A percentile compares a stretch with the other conserved stretches of the same genome.
phyloP scores from a whole-genome alignment of 92 coral and sea anemone species.

The Zoanthus sociatus region DNA sequence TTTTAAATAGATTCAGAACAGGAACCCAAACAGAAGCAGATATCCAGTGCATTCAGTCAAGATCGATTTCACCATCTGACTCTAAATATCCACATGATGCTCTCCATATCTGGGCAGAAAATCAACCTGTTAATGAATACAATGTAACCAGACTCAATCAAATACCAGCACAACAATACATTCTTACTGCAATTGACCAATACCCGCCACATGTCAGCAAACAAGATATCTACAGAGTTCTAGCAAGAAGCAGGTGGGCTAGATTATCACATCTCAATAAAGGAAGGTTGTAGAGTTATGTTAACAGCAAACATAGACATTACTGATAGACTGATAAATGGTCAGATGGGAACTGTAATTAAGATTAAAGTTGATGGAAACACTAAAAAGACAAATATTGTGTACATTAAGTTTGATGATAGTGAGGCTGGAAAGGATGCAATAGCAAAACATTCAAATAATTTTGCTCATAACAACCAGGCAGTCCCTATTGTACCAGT shows the following conservation, averaged over 20 bases:
- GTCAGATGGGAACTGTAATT: constrained; percentile 74
- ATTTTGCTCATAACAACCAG: constrained; percentile 42
- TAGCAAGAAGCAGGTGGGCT: constrained; percentile 72
- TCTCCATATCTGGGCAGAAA: constrained; percentile 61
- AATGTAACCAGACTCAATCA: constrained; percentile 11
- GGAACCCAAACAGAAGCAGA: constrained; percentile 62
- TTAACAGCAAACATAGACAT: constrained; percentile 61
- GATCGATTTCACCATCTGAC: constrained; percentile 52
- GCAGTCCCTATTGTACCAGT: constrained; percentile 68
- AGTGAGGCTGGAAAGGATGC: constrained; percentile 62
- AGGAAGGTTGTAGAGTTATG: constrained; percentile 65
- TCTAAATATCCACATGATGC: constrained; percentile 67
- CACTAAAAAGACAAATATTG: constrained; percentile 51
- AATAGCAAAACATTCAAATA: constrained; percentile 51
- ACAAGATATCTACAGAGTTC: constrained; percentile 17
- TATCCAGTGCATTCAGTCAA: constrained; percentile 55
- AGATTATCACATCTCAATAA: constrained; percentile 49
- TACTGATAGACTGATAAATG: constrained; percentile 70
- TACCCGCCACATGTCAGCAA: constrained; percentile 60
- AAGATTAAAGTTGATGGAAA: constrained; percentile 51
- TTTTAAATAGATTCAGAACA: constrained; percentile 62
- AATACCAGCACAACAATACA: neutral
- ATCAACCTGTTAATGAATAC: constrained; percentile 68
- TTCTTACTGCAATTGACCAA: constrained; percentile 66
- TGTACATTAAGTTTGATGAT: constrained; percentile 70